phyloP scores from a whole-genome alignment of 2,888 invertebrate species.

The Coenonympha glycerion region DNA sequence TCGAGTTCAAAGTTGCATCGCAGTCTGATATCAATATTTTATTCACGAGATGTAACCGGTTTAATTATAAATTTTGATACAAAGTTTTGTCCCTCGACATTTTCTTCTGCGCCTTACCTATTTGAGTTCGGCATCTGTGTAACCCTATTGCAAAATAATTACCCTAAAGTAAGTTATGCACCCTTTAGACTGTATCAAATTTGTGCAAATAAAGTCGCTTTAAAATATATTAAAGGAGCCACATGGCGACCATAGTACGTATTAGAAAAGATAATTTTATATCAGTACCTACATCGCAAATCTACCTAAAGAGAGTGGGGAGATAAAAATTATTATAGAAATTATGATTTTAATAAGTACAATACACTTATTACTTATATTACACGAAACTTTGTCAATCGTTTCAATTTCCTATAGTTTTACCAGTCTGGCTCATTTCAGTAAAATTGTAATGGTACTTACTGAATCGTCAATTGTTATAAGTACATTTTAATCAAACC shows the following conservation, averaged over 20 bases:
- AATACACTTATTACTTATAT: too few relatives aligned
- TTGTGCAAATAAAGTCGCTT: constrained; percentile 62
- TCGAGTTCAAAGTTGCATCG: constrained; percentile 14
- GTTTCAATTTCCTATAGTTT: too few relatives aligned
- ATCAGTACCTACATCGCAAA: constrained; percentile 47
- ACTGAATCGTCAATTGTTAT: too few relatives aligned
- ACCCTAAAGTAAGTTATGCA: constrained; percentile 71
- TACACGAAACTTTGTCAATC: too few relatives aligned
- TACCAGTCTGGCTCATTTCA: too few relatives aligned
- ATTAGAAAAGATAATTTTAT: constrained; percentile 61
- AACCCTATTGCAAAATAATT: constrained; percentile 72
- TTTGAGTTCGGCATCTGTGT: constrained; percentile 64
- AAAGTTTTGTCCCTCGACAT: constrained; percentile 52
- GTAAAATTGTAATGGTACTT: too few relatives aligned
- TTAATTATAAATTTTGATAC: constrained; percentile 55
- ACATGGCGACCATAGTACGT: constrained; percentile 66
- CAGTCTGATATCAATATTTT: constrained; percentile 35
- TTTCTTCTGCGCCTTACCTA: constrained; percentile 55
- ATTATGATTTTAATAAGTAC: too few relatives aligned
- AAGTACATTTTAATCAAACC: too few relatives aligned
- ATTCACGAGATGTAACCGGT: constrained; percentile 38
- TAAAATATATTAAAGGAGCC: constrained; percentile 59
- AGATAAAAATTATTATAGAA: too few relatives aligned
- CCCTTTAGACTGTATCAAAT: constrained; percentile 71
- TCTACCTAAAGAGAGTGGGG: constrained; percentile 34